Evolutionary conservation across 2,113 vertebrate species (phyloP).

Genomic region (Datnioides undecimradiatus): DNA sequence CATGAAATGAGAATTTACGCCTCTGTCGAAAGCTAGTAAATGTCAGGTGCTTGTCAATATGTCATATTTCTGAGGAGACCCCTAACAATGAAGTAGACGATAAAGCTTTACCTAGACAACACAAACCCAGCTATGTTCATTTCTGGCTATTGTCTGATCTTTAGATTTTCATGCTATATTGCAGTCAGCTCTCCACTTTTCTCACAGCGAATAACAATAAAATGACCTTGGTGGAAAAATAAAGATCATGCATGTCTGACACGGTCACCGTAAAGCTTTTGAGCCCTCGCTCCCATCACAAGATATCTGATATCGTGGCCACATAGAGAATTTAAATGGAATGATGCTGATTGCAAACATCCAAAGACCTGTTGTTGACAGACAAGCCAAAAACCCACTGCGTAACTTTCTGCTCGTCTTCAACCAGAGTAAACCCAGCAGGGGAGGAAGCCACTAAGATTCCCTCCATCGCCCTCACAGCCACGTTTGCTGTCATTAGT

Average conservation of each 20-base stretch:
- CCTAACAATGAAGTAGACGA: conserved; percentile 3
- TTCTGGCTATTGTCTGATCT: conserved; percentile 11
- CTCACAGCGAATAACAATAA: conserved; percentile 64
- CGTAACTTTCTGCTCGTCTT: conserved; percentile 80
- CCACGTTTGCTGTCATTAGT: conserved; percentile 82
- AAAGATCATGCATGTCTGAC: conserved; percentile 68
- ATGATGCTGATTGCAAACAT: conserved; percentile 52
- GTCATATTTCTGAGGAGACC: conserved; percentile 15
- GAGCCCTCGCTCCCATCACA: conserved; percentile 18
- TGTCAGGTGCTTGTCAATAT: conserved; percentile 24
- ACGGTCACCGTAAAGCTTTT: conserved; percentile 40
- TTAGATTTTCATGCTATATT: conserved; percentile 31
- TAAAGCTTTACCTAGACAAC: conserved; percentile 8
- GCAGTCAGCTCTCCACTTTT: conserved; percentile 44
- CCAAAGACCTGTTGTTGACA: conserved; percentile 80
- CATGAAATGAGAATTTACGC: background rate
- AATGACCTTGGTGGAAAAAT: conserved; percentile 81
- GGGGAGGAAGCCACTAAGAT: conserved; percentile 59
- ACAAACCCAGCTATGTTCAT: conserved; percentile 14
- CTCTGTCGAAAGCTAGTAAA: conserved; percentile 19
- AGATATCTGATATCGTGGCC: conserved; percentile 1
- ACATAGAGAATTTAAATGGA: conserved; percentile 28
- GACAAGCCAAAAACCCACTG: conserved; percentile 78
- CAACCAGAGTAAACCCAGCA: conserved; percentile 69
- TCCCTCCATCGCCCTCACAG: conserved; percentile 66